Evolutionary conservation across 2,888 invertebrate species (phyloP), one percentile per base, ranked within the genome.

Genomic region (Hanleya hanleyi): DNA sequence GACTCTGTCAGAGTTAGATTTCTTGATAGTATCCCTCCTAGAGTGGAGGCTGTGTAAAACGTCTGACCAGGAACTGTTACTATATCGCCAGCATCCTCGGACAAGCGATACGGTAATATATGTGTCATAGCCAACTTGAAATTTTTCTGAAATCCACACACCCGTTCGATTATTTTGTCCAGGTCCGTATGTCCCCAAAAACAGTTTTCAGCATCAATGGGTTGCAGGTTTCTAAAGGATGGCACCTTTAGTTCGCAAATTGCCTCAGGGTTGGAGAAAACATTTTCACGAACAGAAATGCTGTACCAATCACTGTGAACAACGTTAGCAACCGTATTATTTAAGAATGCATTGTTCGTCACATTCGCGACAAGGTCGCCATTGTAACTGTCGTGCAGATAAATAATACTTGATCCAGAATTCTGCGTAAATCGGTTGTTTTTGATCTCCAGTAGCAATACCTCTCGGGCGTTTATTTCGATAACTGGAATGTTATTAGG

Each of bases 71-170:
- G 1, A 29, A 29, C 26, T 29, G 18, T 26, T 15, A 57, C 57
- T 1, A 7, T 57, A 26, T 57, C 26, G 15, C 9, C 57, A 22
- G 29, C 1, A 26, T 57, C 57, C 15, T 18, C 57, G 22, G 57
- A 57, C 22, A 57, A 15, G 15, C 18, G 22, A 26, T 68, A 74
- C 4, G 77, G 77, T 18, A 72, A 47, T 37, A 74, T 74, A 15
- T 61, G 3, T 1, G 74, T 65, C 32, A 64, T 62, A 9, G 57
- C 38, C 47, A 67, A 71, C 7, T 22, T 32, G 72, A 77, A 74
- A 47, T 77, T 61, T 18, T 51, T 74, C n/a, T 77, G 72, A 38
- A 77, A 77, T 1, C 74, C 74, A 61, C 77, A 77, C 0, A 77
- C 67, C 35, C 69, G 33, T 3, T 69, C 68, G 1, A 62, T 4